phyloP scores from a whole-genome alignment of 2,113 vertebrate genomes.

The Cyanistes caeruleus region DNA sequence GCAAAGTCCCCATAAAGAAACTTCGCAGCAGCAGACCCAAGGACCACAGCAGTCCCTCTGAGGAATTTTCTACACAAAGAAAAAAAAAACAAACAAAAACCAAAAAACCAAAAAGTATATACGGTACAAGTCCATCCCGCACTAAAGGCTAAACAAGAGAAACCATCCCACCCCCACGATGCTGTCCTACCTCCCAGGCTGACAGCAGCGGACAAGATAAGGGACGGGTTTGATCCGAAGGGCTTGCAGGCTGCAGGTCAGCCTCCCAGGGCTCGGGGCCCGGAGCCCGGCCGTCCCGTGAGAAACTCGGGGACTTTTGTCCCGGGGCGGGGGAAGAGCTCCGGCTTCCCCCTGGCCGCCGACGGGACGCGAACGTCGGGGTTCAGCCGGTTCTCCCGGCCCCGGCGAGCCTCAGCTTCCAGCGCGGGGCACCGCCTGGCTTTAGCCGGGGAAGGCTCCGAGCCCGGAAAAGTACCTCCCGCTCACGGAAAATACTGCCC shows the following conservation, averaged over 20 bases:
- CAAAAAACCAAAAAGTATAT: no score
- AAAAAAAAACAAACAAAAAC: neutral
- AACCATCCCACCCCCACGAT: neutral
- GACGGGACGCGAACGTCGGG: neutral
- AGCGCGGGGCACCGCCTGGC: neutral
- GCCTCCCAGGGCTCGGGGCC: neutral
- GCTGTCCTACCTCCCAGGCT: neutral
- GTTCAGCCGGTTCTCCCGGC: no score
- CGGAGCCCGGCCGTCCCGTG: neutral
- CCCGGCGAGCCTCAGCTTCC: neutral
- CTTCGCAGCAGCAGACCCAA: fast-evolving
- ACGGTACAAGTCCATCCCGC: neutral
- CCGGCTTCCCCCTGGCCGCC: neutral
- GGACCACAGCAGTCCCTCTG: neutral
- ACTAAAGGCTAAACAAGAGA: neutral
- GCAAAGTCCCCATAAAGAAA: neutral
- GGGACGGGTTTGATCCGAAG: neutral
- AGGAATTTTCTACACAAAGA: no score
- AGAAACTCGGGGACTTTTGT: neutral
- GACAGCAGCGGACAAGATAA: neutral
- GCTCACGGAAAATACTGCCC: neutral
- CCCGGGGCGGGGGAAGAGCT: no score
- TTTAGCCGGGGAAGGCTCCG: neutral
- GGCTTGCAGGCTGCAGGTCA: neutral
- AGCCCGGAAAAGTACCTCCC: neutral